phyloP scores from a whole-genome alignment of 2,113 vertebrate genomes.

The Dicentrarchus labrax region DNA sequence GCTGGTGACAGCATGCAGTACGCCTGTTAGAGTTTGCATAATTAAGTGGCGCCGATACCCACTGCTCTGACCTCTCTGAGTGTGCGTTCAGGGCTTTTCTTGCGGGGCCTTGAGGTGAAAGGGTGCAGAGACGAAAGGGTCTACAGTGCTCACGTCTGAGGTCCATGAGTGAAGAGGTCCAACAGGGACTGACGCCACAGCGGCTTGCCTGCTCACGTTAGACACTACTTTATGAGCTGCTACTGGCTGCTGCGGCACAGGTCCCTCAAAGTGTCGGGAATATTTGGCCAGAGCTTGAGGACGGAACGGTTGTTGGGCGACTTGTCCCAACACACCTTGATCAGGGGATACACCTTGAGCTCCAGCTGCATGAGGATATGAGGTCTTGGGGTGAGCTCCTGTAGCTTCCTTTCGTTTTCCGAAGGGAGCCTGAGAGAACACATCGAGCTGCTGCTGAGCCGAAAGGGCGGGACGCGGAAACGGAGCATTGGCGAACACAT shows the following conservation, averaged over 20 bases:
- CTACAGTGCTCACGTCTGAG: slow-evolving; percentile 83
- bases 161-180: slow-evolving; percentile 88
- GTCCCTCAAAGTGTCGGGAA: slow-evolving; percentile 94
- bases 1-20: slow-evolving; percentile 68
- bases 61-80: background rate
- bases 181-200: slow-evolving; percentile 84
- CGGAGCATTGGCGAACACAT: slow-evolving; percentile 94
- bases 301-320: slow-evolving; percentile 86
- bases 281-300: slow-evolving; percentile 94
- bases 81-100: slow-evolving; percentile 88
- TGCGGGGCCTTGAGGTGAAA: slow-evolving; percentile 92
- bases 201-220: slow-evolving; percentile 82
- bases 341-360: slow-evolving; percentile 68
- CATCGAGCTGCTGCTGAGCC: slow-evolving; percentile 84
- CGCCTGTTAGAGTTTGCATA: slow-evolving; percentile 58
- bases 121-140: slow-evolving; percentile 94
- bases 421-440: slow-evolving; percentile 95
- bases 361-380: slow-evolving; percentile 26
- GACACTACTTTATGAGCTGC: slow-evolving; percentile 87
- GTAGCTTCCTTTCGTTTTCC: slow-evolving; percentile 88
- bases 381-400: slow-evolving; percentile 62
- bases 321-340: slow-evolving; percentile 80
- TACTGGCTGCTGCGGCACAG: slow-evolving; percentile 83
- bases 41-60: slow-evolving; percentile 21
- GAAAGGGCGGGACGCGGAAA: slow-evolving; percentile 81